Conservation (phyloP, 2,888 invertebrate species). For the Meghimatium bilineatum region DNA sequence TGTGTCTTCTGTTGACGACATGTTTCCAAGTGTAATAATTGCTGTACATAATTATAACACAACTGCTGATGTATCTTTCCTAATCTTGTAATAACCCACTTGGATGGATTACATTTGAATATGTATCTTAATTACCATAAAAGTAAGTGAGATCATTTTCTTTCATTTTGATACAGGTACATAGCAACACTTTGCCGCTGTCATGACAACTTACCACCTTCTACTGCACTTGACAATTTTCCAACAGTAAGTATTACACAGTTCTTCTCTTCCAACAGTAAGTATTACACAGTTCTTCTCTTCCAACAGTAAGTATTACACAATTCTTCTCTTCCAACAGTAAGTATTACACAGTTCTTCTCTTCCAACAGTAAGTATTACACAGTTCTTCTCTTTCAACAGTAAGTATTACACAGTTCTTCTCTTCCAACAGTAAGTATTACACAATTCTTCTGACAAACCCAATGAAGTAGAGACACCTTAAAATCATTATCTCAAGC, state of each 20-base stretch:
- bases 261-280: conserved; percentile 49
- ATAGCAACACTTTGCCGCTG: conserved; percentile 64
- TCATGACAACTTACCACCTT: conserved; percentile 44
- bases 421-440: conserved; percentile 53
- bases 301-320: conserved; percentile 52
- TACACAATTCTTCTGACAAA: background rate
- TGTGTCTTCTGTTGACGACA: too few species aligned
- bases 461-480: too few species aligned
- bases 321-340: conserved; percentile 54
- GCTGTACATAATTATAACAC: too few species aligned
- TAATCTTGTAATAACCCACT: too few species aligned
- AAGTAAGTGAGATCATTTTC: background rate
- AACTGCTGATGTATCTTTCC: too few species aligned
- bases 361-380: conserved; percentile 52
- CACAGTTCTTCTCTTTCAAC: conserved; percentile 52
- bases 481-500: too few species aligned
- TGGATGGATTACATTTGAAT: too few species aligned
- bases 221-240: conserved; percentile 35
- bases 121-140: too few species aligned
- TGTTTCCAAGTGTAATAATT: too few species aligned
- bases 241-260: conserved; percentile 49
- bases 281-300: conserved; percentile 42
- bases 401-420: conserved; percentile 48
- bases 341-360: conserved; percentile 46
- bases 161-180: conserved; percentile 57